A percentile compares a stretch with the other conserved stretches of the same genome.
Evolutionary conservation across 2,888 invertebrate species (phyloP).

Genomic region (Lysandra coridon): DNA sequence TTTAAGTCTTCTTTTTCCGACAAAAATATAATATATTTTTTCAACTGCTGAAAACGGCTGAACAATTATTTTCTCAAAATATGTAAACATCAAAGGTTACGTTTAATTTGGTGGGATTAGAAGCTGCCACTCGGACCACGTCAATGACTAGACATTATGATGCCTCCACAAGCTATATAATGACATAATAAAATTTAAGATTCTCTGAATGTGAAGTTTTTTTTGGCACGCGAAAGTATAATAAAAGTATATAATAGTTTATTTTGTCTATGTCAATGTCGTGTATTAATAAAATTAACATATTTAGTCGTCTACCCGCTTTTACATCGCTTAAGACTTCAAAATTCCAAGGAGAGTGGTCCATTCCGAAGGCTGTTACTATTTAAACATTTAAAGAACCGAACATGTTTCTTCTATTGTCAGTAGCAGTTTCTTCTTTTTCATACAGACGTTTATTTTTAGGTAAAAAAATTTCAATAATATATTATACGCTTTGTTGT

Average conservation of each 20-base stretch:
- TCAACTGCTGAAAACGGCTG: neutral
- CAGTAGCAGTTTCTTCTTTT: too few species aligned
- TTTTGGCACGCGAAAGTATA: slow-evolving; percentile 14
- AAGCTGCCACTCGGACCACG: neutral
- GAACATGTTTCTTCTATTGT: too few species aligned
- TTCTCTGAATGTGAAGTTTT: slow-evolving; percentile 9
- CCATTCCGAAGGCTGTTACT: too few species aligned
- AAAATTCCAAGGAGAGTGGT: neutral
- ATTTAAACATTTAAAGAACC: too few species aligned
- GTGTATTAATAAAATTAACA: slow-evolving; percentile 1
- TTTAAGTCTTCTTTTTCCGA: neutral
- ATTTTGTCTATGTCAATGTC: slow-evolving; percentile 20
- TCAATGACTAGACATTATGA: neutral
- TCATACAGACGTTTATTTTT: too few species aligned
- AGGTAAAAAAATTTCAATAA: too few species aligned
- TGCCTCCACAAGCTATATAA: neutral
- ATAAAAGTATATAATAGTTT: slow-evolving; percentile 6
- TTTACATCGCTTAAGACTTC: neutral
- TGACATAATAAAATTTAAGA: slow-evolving; percentile 12
- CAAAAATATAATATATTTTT: neutral
- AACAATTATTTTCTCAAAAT: neutral
- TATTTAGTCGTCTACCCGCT: neutral
- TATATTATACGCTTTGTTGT: too few species aligned
- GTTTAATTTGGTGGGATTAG: neutral
- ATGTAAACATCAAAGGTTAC: neutral